These are phyloP conservation scores for Cephus runcator DNA, from an alignment of 2,888 invertebrate species.

Conservation along the genomic window DNA sequence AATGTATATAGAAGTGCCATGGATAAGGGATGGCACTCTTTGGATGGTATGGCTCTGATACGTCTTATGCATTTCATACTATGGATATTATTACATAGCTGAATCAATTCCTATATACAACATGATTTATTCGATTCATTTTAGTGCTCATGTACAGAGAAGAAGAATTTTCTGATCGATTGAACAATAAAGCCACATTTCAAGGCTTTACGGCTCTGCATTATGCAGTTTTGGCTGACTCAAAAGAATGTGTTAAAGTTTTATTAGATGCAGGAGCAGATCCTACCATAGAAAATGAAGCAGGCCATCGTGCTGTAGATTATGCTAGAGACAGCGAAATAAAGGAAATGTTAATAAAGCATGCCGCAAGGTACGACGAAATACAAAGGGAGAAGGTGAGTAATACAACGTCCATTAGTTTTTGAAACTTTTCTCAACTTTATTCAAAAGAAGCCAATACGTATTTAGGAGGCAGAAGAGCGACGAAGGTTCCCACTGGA, in stretches of 20 bases:
- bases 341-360: slow-evolving; percentile 72
- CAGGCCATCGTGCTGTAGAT: slow-evolving; percentile 79
- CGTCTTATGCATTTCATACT: neutral
- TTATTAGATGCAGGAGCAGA: slow-evolving; percentile 81
- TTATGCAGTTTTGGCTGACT: slow-evolving; percentile 85
- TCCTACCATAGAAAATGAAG: slow-evolving; percentile 80
- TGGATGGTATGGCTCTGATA: slow-evolving; percentile 70
- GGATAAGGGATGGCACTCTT: slow-evolving; percentile 76
- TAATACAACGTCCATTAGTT: slow-evolving; percentile 13
- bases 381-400: slow-evolving; percentile 53
- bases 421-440: neutral
- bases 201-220: slow-evolving; percentile 89
- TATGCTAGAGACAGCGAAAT: slow-evolving; percentile 77
- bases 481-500: slow-evolving; percentile 85
- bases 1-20: slow-evolving; percentile 76
- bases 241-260: slow-evolving; percentile 71
- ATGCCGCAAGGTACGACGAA: slow-evolving; percentile 64
- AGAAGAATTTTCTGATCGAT: slow-evolving; percentile 81
- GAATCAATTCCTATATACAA: neutral
- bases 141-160: slow-evolving; percentile 76
- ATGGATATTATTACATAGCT: neutral
- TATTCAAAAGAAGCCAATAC: neutral
- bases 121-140: slow-evolving; percentile 26
- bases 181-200: slow-evolving; percentile 80
- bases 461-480: slow-evolving; percentile 77